Percentiles rank a stretch among this genome's conserved stretches.
phyloP scores from a whole-genome alignment of 1,140 invertebrate species.

The Zophobas atratus region DNA sequence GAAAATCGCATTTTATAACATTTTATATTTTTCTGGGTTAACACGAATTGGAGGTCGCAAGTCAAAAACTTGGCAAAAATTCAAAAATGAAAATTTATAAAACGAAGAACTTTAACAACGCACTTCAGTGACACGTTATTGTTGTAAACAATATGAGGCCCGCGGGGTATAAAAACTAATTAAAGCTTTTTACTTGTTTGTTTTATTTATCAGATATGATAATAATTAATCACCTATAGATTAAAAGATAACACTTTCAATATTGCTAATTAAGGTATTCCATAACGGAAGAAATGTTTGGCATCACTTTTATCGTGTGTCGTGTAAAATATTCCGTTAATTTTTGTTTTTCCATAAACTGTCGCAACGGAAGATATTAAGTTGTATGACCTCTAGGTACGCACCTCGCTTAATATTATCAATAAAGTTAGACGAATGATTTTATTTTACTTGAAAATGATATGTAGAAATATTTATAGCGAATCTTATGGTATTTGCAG shows the following conservation, averaged over 20 bases:
- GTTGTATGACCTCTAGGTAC: too few relatives aligned
- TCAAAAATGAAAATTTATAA: constrained; percentile 22
- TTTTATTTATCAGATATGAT: constrained; percentile 47
- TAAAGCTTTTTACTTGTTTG: constrained; percentile 43
- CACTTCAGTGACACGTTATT: constrained; percentile 11
- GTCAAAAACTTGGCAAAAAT: constrained; percentile 47
- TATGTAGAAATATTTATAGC: too few relatives aligned
- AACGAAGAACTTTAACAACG: constrained; percentile 19
- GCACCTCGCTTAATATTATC: too few relatives aligned
- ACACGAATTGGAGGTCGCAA: constrained; percentile 34
- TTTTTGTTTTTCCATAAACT: too few relatives aligned
- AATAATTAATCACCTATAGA: constrained; percentile 28
- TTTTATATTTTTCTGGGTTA: constrained; percentile 46
- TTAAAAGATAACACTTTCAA: constrained; percentile 35
- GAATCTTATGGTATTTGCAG: too few relatives aligned
- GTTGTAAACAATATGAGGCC: constrained; percentile 41
- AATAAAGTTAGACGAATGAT: too few relatives aligned
- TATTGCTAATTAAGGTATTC: constrained; percentile 40
- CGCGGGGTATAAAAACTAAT: constrained; percentile 43
- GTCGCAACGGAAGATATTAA: too few relatives aligned
- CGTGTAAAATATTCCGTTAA: too few relatives aligned
- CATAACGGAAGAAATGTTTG: constrained; percentile 4
- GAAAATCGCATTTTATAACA: constrained; percentile 35
- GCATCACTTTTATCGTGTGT: too few relatives aligned
- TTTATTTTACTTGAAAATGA: too few relatives aligned